phyloP scores from a whole-genome alignment of 2,888 invertebrate genomes.

The Tiliacea aurago region DNA sequence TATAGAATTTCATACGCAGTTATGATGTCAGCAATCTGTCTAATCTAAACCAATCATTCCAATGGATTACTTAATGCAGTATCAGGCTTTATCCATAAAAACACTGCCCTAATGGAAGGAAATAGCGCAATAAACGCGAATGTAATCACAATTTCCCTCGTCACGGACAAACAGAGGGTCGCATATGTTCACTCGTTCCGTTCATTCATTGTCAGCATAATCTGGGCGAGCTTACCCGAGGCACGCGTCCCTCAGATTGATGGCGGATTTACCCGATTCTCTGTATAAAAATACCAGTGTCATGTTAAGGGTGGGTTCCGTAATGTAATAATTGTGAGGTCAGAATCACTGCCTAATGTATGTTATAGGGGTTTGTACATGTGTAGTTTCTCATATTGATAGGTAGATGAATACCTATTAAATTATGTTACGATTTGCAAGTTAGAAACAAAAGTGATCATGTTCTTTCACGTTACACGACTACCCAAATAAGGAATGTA shows the following conservation, averaged over 20 bases:
- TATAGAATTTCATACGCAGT: constrained; percentile 5
- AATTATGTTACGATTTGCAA: neutral
- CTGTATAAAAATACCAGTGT: constrained; percentile 70
- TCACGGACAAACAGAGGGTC: constrained; percentile 68
- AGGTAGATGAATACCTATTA: neutral
- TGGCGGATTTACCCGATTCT: constrained; percentile 79
- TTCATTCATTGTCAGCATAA: constrained; percentile 72
- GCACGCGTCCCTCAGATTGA: constrained; percentile 79
- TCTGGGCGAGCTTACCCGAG: constrained; percentile 74
- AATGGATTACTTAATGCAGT: constrained; percentile 42
- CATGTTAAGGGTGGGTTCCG: constrained; percentile 50
- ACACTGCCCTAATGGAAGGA: constrained; percentile 75
- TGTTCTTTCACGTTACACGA: neutral
- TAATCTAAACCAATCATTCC: constrained; percentile 38
- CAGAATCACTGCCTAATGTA: neutral
- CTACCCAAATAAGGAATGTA: too few relatives aligned
- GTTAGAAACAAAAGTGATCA: neutral
- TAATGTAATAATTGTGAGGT: constrained; percentile 30
- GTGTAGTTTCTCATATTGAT: neutral
- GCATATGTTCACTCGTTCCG: constrained; percentile 69
- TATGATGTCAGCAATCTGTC: constrained; percentile 16
- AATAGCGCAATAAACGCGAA: constrained; percentile 82
- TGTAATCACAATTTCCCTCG: constrained; percentile 79
- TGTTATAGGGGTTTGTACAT: neutral
- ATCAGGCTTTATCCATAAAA: constrained; percentile 61